Evolutionary conservation across 2,113 vertebrate genomes (phyloP).

Genomic region (Corythornis madagascariensis): DNA sequence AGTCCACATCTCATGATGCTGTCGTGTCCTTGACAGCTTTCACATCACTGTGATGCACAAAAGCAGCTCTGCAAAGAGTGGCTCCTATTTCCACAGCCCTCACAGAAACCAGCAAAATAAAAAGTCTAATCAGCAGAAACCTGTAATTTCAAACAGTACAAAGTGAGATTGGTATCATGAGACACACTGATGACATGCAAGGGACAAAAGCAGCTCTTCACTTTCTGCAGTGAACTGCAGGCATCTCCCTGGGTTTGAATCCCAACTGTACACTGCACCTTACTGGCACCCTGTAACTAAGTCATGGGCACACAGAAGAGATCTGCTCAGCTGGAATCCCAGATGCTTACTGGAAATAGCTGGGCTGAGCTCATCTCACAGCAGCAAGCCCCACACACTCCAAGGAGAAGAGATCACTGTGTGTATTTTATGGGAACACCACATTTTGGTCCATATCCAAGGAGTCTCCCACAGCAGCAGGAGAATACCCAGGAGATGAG

Average conservation of each 20-base stretch:
- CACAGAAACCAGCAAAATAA: background rate
- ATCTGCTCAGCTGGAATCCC: background rate
- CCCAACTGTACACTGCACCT: background rate
- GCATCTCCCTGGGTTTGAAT: background rate
- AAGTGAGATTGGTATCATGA: background rate
- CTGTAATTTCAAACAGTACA: background rate
- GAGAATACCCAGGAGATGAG: background rate
- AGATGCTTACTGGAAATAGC: constrained; percentile 32
- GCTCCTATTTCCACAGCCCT: background rate
- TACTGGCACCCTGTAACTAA: background rate
- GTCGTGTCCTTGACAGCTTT: background rate
- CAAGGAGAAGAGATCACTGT: background rate
- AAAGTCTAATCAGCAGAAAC: background rate
- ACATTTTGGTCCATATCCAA: background rate
- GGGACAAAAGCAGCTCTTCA: background rate
- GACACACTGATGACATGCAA: background rate
- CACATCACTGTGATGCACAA: background rate
- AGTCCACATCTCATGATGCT: background rate
- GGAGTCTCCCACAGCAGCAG: background rate
- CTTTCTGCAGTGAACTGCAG: background rate
- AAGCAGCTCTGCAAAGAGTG: background rate
- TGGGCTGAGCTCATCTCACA: background rate
- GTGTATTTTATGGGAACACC: background rate
- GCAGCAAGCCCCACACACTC: background rate
- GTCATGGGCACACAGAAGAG: background rate